Evolutionary conservation across 1,140 invertebrate genomes (phyloP).

Genomic region (Araneus ventricosus): DNA sequence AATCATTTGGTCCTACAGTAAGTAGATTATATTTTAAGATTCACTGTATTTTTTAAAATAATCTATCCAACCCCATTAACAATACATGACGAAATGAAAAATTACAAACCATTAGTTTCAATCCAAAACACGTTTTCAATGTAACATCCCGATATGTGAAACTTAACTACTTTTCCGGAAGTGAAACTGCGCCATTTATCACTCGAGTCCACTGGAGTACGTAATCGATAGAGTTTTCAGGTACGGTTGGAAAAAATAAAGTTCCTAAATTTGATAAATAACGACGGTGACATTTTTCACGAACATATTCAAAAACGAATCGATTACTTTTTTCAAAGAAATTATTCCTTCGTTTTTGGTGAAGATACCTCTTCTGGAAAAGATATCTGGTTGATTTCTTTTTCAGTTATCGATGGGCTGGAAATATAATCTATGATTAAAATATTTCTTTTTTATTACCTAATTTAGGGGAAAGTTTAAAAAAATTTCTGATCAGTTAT

Average conservation of each 20-base stretch:
- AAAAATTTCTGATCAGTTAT: too few species aligned
- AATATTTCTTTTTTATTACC: too few species aligned
- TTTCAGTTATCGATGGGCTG: too few species aligned
- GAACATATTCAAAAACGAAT: background rate
- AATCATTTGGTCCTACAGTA: too few species aligned
- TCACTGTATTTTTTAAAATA: too few species aligned
- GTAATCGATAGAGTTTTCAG: background rate
- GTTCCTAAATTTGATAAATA: background rate
- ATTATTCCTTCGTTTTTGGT: background rate
- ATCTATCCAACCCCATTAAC: too few species aligned
- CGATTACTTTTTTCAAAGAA: background rate
- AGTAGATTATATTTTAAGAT: too few species aligned
- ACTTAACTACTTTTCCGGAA: background rate
- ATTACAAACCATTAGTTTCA: background rate
- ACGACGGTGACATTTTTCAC: background rate
- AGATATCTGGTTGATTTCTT: too few species aligned
- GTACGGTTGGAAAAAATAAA: background rate
- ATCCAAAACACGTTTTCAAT: background rate
- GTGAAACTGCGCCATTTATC: background rate
- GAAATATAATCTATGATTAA: too few species aligned
- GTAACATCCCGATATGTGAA: background rate
- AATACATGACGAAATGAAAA: background rate
- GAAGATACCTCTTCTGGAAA: background rate
- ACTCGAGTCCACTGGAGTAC: background rate
- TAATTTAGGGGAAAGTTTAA: too few species aligned